Base-by-base conservation (phyloP, 2,797 vertebrate genomes). In the Australoheros facetus region DNA sequence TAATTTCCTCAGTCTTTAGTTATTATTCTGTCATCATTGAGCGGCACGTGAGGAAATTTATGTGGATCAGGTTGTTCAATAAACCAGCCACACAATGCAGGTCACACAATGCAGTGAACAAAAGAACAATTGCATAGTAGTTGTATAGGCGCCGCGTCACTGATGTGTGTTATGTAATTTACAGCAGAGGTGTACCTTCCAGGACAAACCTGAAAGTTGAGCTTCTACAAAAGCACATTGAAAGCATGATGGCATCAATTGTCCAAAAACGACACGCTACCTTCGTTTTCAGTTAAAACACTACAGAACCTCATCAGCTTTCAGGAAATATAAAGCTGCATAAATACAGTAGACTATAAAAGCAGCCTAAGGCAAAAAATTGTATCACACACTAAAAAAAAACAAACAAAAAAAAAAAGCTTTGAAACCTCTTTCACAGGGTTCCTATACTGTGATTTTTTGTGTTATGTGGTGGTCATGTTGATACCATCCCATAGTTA, bases 1-100 rank as follows among this genome's bases (percentile, higher is more conserved):
- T 3, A n/a, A 4, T 54, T 0, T 60, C n/a, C 21, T n/a, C 12
- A 21, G 39, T 0, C 1, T 60, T 60, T 37, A 60, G 4, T 23
- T 14, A 34, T 21, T 39, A 4, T 39, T 60, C 11, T 8, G 7
- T 37, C n/a, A 21, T 62, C n/a, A 14, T 39, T 62, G 21, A 39
- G 34, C n/a, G 23, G 39, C 34, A 23, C 3, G 34, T 42, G n/a
- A 42, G 4, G 34, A 42, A 62, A 16, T 39, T 23, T 42, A 1
- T 23, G 59, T 62, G n/a, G n/a, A 34, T 5, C 11, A 39, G 12
- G 34, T 37, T 62, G n/a, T 42, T 42, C 2, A 62, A 42, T 4
- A 21, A 55, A 55, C 34, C 13, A 60, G 11, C 19, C 34, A 39
- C 11, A 23, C 11, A 23, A 62, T 34, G 34, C 37, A 14, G 12